Conservation (phyloP, 30 jellyfish, hydroid and myxozoan species). For the Nemopilema nomurai region DNA sequence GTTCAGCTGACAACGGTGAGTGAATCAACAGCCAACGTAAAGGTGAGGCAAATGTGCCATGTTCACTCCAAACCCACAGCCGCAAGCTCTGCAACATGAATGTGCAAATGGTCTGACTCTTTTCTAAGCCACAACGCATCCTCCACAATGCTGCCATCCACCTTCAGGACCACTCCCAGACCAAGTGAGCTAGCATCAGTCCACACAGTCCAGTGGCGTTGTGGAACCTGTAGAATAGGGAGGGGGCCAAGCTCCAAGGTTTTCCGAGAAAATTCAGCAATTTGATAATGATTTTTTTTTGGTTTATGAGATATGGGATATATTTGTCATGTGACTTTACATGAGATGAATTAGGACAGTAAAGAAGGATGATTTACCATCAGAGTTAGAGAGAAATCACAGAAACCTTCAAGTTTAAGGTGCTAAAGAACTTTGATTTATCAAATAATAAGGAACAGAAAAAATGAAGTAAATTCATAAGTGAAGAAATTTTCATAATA, state of each 20-base stretch:
- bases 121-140: not conserved
- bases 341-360: too few species aligned
- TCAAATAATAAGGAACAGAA: conserved; percentile 9
- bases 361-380: too few species aligned
- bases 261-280: conserved; percentile 28
- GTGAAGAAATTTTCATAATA: not conserved
- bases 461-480: not conserved
- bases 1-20: too few species aligned
- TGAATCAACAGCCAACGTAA: too few species aligned
- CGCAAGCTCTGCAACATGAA: not conserved
- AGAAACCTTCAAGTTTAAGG: not conserved
- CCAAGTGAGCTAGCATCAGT: not conserved
- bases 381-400: not conserved
- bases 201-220: too few species aligned
- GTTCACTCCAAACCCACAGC: too few species aligned
- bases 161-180: not conserved
- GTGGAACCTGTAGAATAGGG: conserved; percentile 53
- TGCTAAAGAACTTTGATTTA: conserved; percentile 16
- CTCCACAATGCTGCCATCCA: not conserved
- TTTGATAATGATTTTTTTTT: conserved; percentile 35
- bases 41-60: too few species aligned
- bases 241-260: conserved; percentile 41
- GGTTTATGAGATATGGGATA: conserved; percentile 25
- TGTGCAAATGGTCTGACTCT: not conserved
- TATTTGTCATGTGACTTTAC: too few species aligned